Percentiles rank a stretch among this genome's conserved stretches.
Evolutionary conservation across 2,797 vertebrate species (phyloP).

Genomic region (Tiaroga cobitis): DNA sequence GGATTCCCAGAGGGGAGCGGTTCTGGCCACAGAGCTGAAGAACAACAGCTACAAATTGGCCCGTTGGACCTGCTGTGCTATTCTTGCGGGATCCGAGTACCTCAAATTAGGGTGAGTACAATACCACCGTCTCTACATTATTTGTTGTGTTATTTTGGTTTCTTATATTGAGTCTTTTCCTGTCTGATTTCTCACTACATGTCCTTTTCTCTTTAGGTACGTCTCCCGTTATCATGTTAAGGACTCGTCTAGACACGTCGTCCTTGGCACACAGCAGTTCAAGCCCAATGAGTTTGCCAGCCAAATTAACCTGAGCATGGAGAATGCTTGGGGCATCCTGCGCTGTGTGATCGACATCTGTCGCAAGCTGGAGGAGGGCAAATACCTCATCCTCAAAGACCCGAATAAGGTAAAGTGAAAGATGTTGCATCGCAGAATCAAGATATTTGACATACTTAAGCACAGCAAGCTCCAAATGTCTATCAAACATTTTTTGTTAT

Average conservation of each 20-base stretch:
- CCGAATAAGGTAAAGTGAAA: constrained; percentile 89
- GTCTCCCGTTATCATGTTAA: constrained; percentile 97
- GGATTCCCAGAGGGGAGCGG: constrained; percentile 96
- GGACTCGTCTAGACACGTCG: constrained; percentile 93
- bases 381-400: constrained; percentile 99
- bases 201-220: constrained; percentile 75
- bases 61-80: constrained; percentile 95
- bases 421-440: background rate
- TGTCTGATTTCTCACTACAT: background rate
- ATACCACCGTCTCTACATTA: background rate
- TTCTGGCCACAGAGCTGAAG: constrained; percentile 97
- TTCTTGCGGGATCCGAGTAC: constrained; percentile 95
- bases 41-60: constrained; percentile 99
- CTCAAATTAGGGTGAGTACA: constrained; percentile 84
- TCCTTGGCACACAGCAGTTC: constrained; percentile 98
- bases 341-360: constrained; percentile 98
- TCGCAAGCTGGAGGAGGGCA: constrained; percentile 98
- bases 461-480: background rate
- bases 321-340: constrained; percentile 98
- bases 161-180: background rate
- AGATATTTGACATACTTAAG: background rate
- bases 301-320: constrained; percentile 99
- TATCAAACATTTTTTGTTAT: background rate
- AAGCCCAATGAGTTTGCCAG: constrained; percentile 99
- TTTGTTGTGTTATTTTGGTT: background rate